phyloP scores from a whole-genome alignment of 1,140 invertebrate genomes.

The Drosophila dunni region DNA sequence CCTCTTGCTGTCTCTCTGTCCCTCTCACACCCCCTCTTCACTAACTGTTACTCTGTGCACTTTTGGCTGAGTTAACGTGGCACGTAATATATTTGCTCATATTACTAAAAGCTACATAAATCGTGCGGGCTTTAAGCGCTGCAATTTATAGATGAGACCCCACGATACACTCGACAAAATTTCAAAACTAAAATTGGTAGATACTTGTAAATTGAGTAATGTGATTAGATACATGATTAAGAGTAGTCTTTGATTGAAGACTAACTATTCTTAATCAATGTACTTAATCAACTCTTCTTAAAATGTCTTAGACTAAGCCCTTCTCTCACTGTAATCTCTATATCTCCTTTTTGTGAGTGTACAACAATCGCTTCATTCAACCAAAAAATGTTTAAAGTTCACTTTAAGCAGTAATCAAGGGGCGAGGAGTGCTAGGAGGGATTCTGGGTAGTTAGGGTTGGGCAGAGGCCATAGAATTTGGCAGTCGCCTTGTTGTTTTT shows the following conservation, averaged over 20 bases:
- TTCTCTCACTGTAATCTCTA: too few species aligned
- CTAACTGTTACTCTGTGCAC: not conserved
- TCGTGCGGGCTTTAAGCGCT: slow-evolving; percentile 69
- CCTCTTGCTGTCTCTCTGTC: not conserved
- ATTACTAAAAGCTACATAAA: slow-evolving; percentile 83
- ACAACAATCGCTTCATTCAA: slow-evolving; percentile 11
- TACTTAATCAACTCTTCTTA: too few species aligned
- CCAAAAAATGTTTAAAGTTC: slow-evolving; percentile 51
- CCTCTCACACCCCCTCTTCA: slow-evolving; percentile 4
- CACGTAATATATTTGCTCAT: slow-evolving; percentile 83
- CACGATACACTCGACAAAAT: slow-evolving; percentile 15
- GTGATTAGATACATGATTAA: too few species aligned
- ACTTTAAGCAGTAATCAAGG: slow-evolving; percentile 26
- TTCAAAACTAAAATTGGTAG: not conserved
- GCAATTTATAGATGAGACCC: slow-evolving; percentile 49
- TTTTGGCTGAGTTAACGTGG: slow-evolving; percentile 52
- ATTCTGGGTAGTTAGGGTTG: not conserved
- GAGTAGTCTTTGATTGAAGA: too few species aligned
- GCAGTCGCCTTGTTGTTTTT: slow-evolving; percentile 55
- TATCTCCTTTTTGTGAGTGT: not conserved
- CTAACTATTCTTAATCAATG: too few species aligned
- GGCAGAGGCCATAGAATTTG: not conserved
- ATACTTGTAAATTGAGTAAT: not conserved
- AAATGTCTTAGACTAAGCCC: too few species aligned
- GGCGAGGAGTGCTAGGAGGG: not conserved